Base-by-base conservation (phyloP, 2,797 vertebrate genomes). In the Coregonus ussuriensis region DNA sequence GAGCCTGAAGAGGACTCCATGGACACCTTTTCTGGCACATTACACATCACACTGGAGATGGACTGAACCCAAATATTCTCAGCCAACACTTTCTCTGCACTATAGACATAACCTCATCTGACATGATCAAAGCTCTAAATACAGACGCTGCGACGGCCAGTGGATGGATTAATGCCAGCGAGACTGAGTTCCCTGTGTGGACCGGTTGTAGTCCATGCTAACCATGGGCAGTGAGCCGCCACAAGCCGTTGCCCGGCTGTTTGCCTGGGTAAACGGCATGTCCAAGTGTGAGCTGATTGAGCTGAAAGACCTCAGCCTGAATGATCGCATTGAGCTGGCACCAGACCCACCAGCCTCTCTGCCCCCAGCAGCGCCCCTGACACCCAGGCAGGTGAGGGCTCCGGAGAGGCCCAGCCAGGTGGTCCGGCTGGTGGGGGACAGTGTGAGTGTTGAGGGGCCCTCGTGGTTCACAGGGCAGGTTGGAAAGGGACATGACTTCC, bases 241-340 rank as follows among this genome's bases (percentile, higher is more conserved):
- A 11, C 63, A 66, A 21, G 63, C 63, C 13, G 29, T 59, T 85
- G 84, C 83, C 79, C 74, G 79, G 77, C 56, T 81, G 69, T 74
- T 74, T n/a, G 56, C 79, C 54, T 1, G 76, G 18, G 63, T 21
- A 18, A 59, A 53, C 81, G 93, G 79, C 77, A 96, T 96, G 96
- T 88, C 93, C 68, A 93, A 93, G 81, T 95, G 94, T 83, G 97
- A 99, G 91, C 92, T 98, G 85, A 98, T 99, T 54, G 97, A 99
- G 87, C 93, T 99, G 78, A 91, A 95, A 86, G 94, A 95, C 86
- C 93, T 97, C 79, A 92, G 93, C n/a, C 83, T 93, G 0, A 91
- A 88, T 66, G 93, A 95, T 77, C 87, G 93, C 62, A 94, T 95
- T 1, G 95, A 96, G 80, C 87, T 96, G 81, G 91, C 94, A 0